Evolutionary conservation across 1,140 invertebrate genomes (phyloP).

Genomic region (Diabrotica virgifera): DNA sequence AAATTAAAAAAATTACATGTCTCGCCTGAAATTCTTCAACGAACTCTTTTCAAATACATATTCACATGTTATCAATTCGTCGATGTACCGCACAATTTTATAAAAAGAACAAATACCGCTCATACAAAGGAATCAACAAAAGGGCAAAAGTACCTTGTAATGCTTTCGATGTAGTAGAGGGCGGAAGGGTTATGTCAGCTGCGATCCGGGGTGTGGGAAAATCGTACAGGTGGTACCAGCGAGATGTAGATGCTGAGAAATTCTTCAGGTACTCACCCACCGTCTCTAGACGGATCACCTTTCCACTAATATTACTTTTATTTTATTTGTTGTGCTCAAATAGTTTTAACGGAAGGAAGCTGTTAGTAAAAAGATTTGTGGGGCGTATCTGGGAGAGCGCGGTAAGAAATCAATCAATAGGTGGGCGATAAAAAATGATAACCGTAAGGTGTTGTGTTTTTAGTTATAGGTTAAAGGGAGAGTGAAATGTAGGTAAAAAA

Average conservation of each 20-base stretch:
- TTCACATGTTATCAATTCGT: slow-evolving; percentile 9
- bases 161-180: slow-evolving; percentile 9
- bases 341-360: slow-evolving; percentile 1
- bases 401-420: neutral
- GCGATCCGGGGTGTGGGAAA: slow-evolving; percentile 9
- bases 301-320: slow-evolving; percentile 3
- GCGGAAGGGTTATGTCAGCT: slow-evolving; percentile 15
- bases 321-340: neutral
- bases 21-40: too few species aligned
- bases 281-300: neutral
- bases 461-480: too few species aligned
- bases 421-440: neutral
- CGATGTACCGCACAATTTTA: neutral
- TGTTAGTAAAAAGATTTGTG: slow-evolving; percentile 1
- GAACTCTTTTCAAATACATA: neutral
- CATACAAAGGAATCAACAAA: slow-evolving; percentile 8
- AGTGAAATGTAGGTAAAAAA: too few species aligned
- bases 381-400: neutral
- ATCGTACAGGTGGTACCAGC: slow-evolving; percentile 9
- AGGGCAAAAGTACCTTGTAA: slow-evolving; percentile 15
- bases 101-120: neutral
- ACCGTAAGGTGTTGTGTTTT: too few species aligned
- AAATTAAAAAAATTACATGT: too few species aligned
- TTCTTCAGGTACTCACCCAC: neutral
- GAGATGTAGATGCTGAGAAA: neutral